Evolutionary conservation across 2,797 vertebrate species (phyloP).

Genomic region (Pseudomugil gertrudae): DNA sequence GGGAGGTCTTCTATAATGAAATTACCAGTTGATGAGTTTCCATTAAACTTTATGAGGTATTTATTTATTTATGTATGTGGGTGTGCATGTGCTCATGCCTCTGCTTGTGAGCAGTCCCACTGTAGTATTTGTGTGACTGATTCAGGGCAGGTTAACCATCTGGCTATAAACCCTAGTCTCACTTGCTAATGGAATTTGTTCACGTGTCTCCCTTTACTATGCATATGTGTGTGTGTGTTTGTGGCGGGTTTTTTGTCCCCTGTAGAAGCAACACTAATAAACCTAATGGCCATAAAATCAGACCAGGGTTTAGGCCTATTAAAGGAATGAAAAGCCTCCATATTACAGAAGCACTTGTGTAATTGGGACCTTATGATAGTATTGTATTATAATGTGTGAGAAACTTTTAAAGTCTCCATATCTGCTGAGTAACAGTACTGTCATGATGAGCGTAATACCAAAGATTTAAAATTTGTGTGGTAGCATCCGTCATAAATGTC

Average conservation of each 20-base stretch:
- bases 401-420: constrained; percentile 40
- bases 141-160: constrained; percentile 74
- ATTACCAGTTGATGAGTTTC: constrained; percentile 71
- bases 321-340: constrained; percentile 42
- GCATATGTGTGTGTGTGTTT: constrained; percentile 2
- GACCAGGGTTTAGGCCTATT: constrained; percentile 56
- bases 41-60: constrained; percentile 72
- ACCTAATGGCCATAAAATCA: constrained; percentile 69
- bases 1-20: constrained; percentile 61
- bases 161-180: constrained; percentile 66
- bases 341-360: constrained; percentile 42
- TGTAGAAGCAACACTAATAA: constrained; percentile 67
- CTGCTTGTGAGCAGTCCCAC: constrained; percentile 23
- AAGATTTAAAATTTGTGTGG: constrained; percentile 31
- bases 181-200: constrained; percentile 72
- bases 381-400: not conserved
- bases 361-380: constrained; percentile 29
- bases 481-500: constrained; percentile 20
- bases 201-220: constrained; percentile 23
- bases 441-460: constrained; percentile 41
- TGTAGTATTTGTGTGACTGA: constrained; percentile 58
- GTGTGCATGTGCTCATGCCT: constrained; percentile 8
- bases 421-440: constrained; percentile 17
- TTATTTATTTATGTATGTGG: constrained; percentile 9
- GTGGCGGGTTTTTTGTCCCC: not conserved